These are phyloP conservation scores for Yponomeuta plumbellus DNA, from an alignment of 2,888 invertebrate genomes.

Conservation along the genomic window DNA sequence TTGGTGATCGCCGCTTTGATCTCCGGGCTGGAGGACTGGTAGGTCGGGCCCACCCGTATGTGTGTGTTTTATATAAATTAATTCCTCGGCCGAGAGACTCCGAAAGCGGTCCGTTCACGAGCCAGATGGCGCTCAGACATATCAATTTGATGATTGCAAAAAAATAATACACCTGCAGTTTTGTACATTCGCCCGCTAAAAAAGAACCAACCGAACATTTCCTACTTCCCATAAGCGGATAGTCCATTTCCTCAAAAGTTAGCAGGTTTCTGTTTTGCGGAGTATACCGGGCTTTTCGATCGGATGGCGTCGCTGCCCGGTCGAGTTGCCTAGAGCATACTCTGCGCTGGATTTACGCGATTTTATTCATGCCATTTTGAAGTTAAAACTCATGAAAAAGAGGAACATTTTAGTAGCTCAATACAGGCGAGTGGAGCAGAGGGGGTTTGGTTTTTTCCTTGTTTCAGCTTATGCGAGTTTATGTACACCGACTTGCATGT, in stretches of 20 bases:
- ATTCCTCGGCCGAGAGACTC: slow-evolving; percentile 66
- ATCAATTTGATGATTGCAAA: slow-evolving; percentile 77
- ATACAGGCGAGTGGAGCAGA: not conserved
- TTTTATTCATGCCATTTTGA: slow-evolving; percentile 2
- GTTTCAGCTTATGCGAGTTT: not conserved
- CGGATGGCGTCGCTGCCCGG: slow-evolving; percentile 24
- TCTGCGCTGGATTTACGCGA: not conserved
- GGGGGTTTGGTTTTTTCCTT: not conserved
- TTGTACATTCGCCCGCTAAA: not conserved
- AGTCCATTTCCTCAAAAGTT: not conserved
- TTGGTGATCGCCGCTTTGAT: slow-evolving; percentile 48
- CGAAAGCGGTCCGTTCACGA: slow-evolving; percentile 72
- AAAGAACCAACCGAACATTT: not conserved
- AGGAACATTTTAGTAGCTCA: slow-evolving; percentile 1
- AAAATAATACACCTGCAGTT: slow-evolving; percentile 38
- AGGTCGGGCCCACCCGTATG: slow-evolving; percentile 30
- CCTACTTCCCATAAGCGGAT: not conserved
- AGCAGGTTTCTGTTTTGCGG: not conserved
- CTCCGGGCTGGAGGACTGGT: slow-evolving; percentile 24
- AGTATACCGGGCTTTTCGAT: slow-evolving; percentile 52
- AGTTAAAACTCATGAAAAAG: slow-evolving; percentile 2
- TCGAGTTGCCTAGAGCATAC: not conserved
- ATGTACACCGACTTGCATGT: not conserved
- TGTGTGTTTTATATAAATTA: slow-evolving; percentile 72
- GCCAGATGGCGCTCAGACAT: slow-evolving; percentile 73